These are phyloP conservation scores for Noctua pronuba DNA, from an alignment of 2,888 invertebrate species.

Conservation along the genomic window DNA sequence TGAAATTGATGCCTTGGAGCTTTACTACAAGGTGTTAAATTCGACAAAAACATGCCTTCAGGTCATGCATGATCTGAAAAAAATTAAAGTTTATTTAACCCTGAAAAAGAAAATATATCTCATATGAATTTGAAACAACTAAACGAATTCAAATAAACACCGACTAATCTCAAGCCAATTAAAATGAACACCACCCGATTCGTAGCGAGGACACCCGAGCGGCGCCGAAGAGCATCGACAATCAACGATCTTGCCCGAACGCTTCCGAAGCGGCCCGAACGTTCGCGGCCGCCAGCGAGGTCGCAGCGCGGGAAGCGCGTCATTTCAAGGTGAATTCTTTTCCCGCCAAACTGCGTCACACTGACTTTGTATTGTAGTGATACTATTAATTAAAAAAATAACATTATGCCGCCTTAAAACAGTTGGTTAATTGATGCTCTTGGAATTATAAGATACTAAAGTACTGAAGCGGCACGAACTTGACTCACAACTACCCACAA, in stretches of 20 bases:
- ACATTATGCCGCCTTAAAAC: constrained; percentile 65
- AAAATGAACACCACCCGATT: constrained; percentile 73
- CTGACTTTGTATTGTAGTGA: constrained; percentile 81
- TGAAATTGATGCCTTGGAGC: not conserved
- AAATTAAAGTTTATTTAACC: not conserved
- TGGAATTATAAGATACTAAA: constrained; percentile 55
- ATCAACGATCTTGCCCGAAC: constrained; percentile 63
- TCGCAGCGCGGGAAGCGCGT: constrained; percentile 86
- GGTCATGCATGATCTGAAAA: not conserved
- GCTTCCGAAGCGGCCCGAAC: constrained; percentile 73
- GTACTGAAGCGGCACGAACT: constrained; percentile 3
- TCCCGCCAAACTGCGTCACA: constrained; percentile 86
- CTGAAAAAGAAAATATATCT: constrained; percentile 6
- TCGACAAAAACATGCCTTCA: not conserved
- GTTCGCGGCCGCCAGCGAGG: constrained; percentile 88
- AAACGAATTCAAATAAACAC: constrained; percentile 61
- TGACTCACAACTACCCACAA: constrained; percentile 9
- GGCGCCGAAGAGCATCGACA: constrained; percentile 55
- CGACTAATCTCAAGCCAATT: constrained; percentile 79
- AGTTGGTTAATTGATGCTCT: constrained; percentile 60
- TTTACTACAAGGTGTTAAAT: not conserved
- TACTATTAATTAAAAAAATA: constrained; percentile 73
- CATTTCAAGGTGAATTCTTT: constrained; percentile 87
- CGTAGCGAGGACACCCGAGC: constrained; percentile 75
- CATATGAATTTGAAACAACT: constrained; percentile 32